phyloP scores from a whole-genome alignment of 1,140 invertebrate genomes.

The Bradysia coprophila region DNA sequence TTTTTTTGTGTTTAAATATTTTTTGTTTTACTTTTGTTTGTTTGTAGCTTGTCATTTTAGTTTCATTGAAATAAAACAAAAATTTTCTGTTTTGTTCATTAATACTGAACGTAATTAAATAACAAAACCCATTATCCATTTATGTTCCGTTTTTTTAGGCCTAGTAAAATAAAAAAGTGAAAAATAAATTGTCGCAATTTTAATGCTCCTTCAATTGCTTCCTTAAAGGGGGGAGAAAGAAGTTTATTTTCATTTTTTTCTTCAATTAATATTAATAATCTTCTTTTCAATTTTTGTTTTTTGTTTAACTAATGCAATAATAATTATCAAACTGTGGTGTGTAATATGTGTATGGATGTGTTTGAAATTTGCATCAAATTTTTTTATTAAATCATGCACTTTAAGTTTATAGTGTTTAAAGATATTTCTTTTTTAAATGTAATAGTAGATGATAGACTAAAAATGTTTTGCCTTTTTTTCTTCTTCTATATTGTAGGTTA shows the following conservation, averaged over 20 bases:
- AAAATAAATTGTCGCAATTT: background rate
- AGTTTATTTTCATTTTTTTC: constrained; percentile 5
- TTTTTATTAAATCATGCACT: background rate
- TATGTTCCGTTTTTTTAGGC: background rate
- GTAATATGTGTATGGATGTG: background rate
- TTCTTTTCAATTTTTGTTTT: background rate
- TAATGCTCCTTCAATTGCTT: background rate
- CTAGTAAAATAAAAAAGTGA: background rate
- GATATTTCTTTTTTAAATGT: no score
- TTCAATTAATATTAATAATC: background rate
- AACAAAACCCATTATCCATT: background rate
- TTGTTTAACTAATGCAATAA: background rate
- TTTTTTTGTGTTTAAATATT: no score
- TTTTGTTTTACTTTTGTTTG: no score
- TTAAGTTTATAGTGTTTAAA: no score
- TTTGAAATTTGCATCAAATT: background rate
- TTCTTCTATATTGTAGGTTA: no score
- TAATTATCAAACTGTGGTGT: background rate
- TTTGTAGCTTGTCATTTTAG: no score
- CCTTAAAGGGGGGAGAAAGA: constrained; percentile 14
- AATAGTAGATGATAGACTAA: background rate
- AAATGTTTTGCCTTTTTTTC: background rate
- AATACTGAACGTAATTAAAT: constrained; percentile 7
- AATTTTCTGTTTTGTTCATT: no score
- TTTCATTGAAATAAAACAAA: no score